Base-by-base conservation (phyloP, 2,888 invertebrate species). In the Eupithecia tripunctaria region DNA sequence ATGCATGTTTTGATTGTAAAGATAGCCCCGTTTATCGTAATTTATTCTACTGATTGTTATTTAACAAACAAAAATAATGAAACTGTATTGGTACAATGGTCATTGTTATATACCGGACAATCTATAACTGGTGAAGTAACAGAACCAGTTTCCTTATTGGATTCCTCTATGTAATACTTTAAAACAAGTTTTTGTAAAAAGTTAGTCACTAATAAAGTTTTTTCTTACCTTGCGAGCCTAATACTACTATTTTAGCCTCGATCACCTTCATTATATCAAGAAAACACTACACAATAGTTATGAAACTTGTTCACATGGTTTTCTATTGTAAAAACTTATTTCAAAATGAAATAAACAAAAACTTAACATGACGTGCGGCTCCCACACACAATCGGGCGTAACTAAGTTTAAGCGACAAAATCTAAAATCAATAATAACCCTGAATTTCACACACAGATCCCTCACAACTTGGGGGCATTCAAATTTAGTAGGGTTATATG, bases 211-310 rank as follows among this genome's bases (percentile, higher is more conserved):
- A 29, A 60, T 1, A 29, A 60, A 27, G 29, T 29, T 27, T 60
- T 60, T 60, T 18, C 18, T 60, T 95, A 97, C 97, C 97, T 96
- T 97, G 96, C 68, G 97, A 95, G 71, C 98, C 98, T 74, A 98
- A 94, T 79, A 98, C 96, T 68, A 98, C 98, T 68, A 98, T 96
- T 96, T 98, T 98, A 75, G 97, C 98, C 88, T 97, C 96, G 78
- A 97, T 95, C 77, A 96, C 96, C 89, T 96, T 96, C 97, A 97
- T 97, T 87, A 87, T 90, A 73, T 64, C 81, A 68, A 51, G 36
- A 76, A 73, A 69, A 74, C 73, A 71, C 65, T 72, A 56, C 73
- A 72, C 74, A 68, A 71, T 60, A 60, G 63, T 76, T 51, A 63
- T 70, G 63, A 64, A 67, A 69, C 59, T 76, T 81, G 73, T 78